Percentiles rank a stretch among this genome's conserved stretches.
Evolutionary conservation across 92 coral and sea anemone genomes (phyloP).

Genomic region (Anthopleura xanthogrammica): DNA sequence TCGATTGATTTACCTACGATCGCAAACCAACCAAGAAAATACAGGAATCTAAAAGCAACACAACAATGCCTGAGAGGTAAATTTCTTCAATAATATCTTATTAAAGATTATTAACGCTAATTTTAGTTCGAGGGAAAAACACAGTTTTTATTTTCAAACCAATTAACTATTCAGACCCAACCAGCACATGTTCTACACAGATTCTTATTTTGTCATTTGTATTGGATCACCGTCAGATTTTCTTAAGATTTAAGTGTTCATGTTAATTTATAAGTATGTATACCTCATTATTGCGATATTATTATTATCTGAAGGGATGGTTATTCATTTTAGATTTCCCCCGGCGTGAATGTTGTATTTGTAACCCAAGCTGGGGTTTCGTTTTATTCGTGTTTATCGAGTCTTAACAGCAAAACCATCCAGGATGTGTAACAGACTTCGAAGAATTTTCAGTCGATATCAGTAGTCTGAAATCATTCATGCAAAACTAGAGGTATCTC

Average conservation of each 20-base stretch:
- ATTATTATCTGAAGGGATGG: not conserved
- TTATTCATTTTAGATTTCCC: not conserved
- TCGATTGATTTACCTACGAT: not conserved
- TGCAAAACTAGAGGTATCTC: not conserved
- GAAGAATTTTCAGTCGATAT: not conserved
- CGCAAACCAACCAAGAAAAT: not conserved
- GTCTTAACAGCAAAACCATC: not conserved
- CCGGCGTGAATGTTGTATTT: not conserved
- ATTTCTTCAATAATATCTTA: not conserved
- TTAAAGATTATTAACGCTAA: not conserved
- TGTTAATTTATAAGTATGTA: not conserved
- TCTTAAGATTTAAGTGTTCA: not conserved
- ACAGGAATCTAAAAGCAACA: not conserved
- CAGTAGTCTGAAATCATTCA: not conserved
- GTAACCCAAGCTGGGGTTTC: not conserved
- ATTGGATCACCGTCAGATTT: not conserved
- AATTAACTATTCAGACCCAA: not conserved
- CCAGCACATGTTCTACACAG: not conserved
- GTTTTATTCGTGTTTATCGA: too few species aligned
- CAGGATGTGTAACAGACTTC: not conserved
- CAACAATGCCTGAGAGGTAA: not conserved
- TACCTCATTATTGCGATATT: not conserved
- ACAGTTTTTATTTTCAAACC: not conserved
- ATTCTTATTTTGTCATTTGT: not conserved
- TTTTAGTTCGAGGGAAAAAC: not conserved